Base-by-base conservation (phyloP, 2,797 vertebrate genomes). In the Pitangus sulphuratus region DNA sequence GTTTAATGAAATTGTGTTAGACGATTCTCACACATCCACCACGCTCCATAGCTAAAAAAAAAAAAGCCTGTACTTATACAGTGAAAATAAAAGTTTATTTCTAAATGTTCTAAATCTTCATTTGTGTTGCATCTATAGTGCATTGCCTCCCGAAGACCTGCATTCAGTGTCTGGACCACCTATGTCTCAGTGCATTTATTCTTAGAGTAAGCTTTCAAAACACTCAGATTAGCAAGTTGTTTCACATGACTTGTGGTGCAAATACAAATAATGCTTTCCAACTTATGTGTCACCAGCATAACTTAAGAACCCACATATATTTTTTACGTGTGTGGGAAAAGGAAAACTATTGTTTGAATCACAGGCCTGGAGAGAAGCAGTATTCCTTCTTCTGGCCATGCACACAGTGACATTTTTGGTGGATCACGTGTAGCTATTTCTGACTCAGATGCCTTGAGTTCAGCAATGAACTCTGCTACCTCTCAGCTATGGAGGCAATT, bases 31-130 rank as follows among this genome's bases (percentile, higher is more conserved):
- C 15, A 7, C 9, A 37, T 48, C 28, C 11, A 35, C 18, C 12
- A 39, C 12, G 4, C 30, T 74, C n/a, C 12, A 25, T 39, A 35
- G 8, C 8, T 11, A 42, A 86, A 66, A 82, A 15, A 5, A 0
- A 5, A 0, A 0, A 0, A 0, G n/a, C 15, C 10, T 7, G 11
- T 40, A 44, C 11, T 56, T 40, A 44, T 2, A 5, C 2, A 30
- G 9, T 22, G 4, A 58, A 79, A 76, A 24, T n/a, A 61, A 57
- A 85, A 47, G 5, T 1, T 37, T 64, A 65, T 13, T 58, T 84
- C 28, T 84, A 18, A 71, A 39, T 72, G 53, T 24, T 54, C 31
- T 45, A 26, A 21, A 57, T 74, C 4, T 51, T 71, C 1, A 20
- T 75, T 87, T 84, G 4, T 89, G 1, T 50, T 53, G 7, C 4